Base-by-base conservation (phyloP, 2,888 invertebrate genomes). In the Alentia gelatinosa region DNA sequence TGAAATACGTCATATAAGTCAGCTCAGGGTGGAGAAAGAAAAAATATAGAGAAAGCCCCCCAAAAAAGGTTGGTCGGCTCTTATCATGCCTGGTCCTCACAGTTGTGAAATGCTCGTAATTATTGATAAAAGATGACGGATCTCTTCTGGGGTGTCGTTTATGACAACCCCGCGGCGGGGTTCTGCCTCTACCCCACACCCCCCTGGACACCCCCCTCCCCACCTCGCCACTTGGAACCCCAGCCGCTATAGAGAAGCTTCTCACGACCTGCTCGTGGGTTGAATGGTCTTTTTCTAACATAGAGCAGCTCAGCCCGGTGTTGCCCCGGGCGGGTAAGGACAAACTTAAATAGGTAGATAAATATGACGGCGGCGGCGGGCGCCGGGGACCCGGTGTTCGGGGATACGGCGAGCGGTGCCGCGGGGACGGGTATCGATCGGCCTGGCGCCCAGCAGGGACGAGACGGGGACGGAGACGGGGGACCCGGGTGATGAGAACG, bases 1-100 rank as follows among this genome's bases (percentile, higher is more conserved):
- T 86, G 86, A 86, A 86, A 86, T 86, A 47, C 86, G 86, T 50
- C 86, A 86, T 42, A 47, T 86, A 86, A 86, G 86, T 86, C 86
- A 86, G 42, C 86, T 19, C 40, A 33, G 75, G 40, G 37, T 3
- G 68, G 68, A 68, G 68, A 68, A 30, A n/a, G 68, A 26, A 26
- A 68, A 68, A 68, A 56, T 3, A 56, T 19, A n/a, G 56, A 56
- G 19, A 56, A 19, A 56, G 5, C n/a, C n/a, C n/a, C n/a, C n/a
- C n/a, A 56, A 56, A 19, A 56, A 12, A 56, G 3, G 12, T 4
- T 5, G 5, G 23, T 56, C n/a, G 19, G 5, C 56, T 56, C 56
- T 56, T 56, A 39, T 79, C 79, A 35, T 39, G n/a, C 37, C 79
- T 79, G 4, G 19, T n/a, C 35, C 39, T 39, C 23, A 35, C 37